Percentiles rank a stretch among this genome's conserved stretches.
Evolutionary conservation across 2,888 invertebrate genomes (phyloP).

Genomic region (Agrochola lychnidis): DNA sequence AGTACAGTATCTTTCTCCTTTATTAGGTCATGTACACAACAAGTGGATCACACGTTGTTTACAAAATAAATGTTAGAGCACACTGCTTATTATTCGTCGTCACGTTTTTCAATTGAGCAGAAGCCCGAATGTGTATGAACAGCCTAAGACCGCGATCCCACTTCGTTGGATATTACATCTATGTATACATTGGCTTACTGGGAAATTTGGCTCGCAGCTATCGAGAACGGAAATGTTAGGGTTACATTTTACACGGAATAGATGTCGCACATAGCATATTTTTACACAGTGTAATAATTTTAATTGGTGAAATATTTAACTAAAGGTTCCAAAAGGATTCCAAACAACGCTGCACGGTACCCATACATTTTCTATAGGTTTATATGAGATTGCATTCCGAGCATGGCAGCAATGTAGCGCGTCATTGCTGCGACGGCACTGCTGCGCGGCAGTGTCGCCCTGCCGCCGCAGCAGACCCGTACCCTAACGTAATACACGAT

Average conservation of each 20-base stretch:
- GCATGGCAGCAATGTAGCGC: no score
- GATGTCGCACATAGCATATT: neutral
- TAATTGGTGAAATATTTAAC: neutral
- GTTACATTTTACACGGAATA: neutral
- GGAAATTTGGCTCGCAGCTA: neutral
- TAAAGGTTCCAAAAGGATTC: no score
- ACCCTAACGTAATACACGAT: no score
- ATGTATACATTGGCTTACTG: constrained; percentile 12
- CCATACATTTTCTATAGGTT: no score
- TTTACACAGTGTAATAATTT: neutral
- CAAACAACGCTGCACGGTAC: no score
- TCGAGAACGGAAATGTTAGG: constrained; percentile 1
- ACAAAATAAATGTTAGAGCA: constrained; percentile 53
- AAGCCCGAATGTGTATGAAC: constrained; percentile 42
- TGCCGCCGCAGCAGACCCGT: no score
- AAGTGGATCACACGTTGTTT: constrained; percentile 54
- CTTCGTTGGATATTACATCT: constrained; percentile 21
- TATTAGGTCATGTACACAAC: constrained; percentile 52
- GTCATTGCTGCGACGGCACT: no score
- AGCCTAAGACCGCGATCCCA: constrained; percentile 35
- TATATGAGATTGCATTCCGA: no score
- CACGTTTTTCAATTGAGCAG: constrained; percentile 61
- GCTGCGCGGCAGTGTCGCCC: no score
- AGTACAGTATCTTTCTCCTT: constrained; percentile 14
- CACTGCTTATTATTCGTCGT: constrained; percentile 58